A percentile compares a stretch with the other conserved stretches of the same genome.
These are phyloP conservation scores for Spermophilus dauricus DNA, from an alignment of 2,113 vertebrate species.

Conservation along the genomic window DNA sequence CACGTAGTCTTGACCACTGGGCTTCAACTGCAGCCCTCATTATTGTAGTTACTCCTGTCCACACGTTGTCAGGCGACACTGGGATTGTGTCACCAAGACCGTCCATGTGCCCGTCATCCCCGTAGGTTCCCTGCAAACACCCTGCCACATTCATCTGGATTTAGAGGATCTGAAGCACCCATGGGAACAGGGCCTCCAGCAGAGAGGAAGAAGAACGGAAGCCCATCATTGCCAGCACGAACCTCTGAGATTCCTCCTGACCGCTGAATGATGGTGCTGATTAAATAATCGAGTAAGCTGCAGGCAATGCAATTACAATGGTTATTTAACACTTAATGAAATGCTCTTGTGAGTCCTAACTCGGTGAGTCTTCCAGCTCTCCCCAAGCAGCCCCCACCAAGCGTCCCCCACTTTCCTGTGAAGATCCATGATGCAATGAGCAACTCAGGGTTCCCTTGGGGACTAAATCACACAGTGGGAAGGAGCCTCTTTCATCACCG, in stretches of 20 bases:
- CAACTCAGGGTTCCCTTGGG: rapidly evolving
- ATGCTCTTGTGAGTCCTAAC: background rate
- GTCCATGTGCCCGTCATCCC: background rate
- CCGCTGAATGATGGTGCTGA: slow-evolving; percentile 7
- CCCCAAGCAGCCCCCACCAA: background rate
- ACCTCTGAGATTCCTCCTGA: background rate
- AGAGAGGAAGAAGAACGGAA: background rate
- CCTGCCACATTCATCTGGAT: background rate
- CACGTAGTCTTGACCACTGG: background rate
- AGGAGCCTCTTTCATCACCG: background rate
- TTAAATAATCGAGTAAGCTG: slow-evolving; percentile 77
- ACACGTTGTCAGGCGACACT: background rate
- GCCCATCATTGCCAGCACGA: background rate
- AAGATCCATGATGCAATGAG: background rate
- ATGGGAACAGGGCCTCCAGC: background rate
- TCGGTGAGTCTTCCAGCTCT: background rate
- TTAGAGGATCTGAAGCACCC: rapidly evolving
- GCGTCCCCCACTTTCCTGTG: background rate
- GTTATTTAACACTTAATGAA: slow-evolving; percentile 69
- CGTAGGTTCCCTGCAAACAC: too few species aligned
- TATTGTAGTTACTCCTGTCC: background rate
- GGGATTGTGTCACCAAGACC: background rate
- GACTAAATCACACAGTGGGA: background rate
- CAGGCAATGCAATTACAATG: slow-evolving; percentile 72
- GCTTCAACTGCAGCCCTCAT: rapidly evolving